phyloP scores from a whole-genome alignment of 2,113 vertebrate species.

The Pionites leucogaster region DNA sequence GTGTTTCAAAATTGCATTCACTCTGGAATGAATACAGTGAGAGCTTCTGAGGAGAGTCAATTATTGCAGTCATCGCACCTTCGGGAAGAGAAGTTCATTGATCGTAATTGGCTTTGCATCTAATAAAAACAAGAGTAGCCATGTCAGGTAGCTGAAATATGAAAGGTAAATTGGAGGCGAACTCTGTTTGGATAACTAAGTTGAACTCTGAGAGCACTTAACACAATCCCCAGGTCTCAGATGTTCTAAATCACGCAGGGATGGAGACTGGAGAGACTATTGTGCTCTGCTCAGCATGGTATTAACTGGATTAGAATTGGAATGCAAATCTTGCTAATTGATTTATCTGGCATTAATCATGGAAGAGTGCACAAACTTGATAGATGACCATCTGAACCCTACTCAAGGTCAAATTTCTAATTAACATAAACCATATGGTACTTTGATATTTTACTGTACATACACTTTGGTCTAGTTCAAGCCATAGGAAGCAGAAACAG shows the following conservation, averaged over 20 bases:
- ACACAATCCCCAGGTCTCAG: neutral
- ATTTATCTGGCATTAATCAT: slow-evolving; percentile 25
- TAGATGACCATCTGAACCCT: slow-evolving; percentile 4
- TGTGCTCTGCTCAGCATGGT: slow-evolving; percentile 8
- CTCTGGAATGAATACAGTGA: neutral
- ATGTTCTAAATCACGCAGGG: slow-evolving; percentile 50
- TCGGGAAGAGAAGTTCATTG: neutral
- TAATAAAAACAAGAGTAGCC: neutral
- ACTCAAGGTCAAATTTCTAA: slow-evolving; percentile 18
- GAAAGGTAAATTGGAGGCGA: neutral
- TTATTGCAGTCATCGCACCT: neutral
- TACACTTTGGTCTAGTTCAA: neutral
- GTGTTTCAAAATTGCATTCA: neutral
- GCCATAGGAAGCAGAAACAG: neutral
- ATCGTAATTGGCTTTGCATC: neutral
- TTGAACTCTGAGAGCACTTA: slow-evolving; percentile 44
- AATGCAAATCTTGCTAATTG: slow-evolving; percentile 50
- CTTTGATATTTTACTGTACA: neutral
- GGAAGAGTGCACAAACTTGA: slow-evolving; percentile 7
- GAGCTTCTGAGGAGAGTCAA: neutral
- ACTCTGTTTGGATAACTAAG: slow-evolving; percentile 14
- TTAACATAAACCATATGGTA: slow-evolving; percentile 10
- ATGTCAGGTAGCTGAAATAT: slow-evolving; percentile 28
- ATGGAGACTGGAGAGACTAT: slow-evolving; percentile 9
- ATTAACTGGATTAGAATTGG: slow-evolving; percentile 54